Base-by-base conservation (phyloP, 2,888 invertebrate species). In the Drosophila diplacantha region DNA sequence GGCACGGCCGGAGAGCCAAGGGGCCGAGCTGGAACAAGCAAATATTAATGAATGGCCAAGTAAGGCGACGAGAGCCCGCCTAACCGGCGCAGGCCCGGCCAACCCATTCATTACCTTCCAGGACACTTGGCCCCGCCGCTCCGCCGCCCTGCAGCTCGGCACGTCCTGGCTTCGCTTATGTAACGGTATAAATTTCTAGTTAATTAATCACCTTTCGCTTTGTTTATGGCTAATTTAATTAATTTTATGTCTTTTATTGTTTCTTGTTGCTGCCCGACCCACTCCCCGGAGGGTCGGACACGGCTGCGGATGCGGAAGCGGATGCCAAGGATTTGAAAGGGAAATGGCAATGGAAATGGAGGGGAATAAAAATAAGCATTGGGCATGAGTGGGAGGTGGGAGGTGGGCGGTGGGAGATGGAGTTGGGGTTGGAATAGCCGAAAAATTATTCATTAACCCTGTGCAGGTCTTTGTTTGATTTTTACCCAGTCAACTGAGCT, bases 151-250 rank as follows among this genome's bases (percentile, higher is more conserved):
- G 11, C 0, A n/a, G 39, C 14, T 31, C 12, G 47, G 64, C 69
- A 72, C 73, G 65, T 71, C 71, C 60, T 71, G 60, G 60, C 61
- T 26, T 29, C 44, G 46, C 55, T 59, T 70, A 60, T 64, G 57
- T 70, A 70, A 63, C 66, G 73, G 75, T 75, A 74, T 74, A 74
- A 74, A 75, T 73, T 74, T 68, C 73, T 73, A 73, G 74, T 74
- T 74, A 74, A 74, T 74, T 74, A 74, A 74, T 74, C 74, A 74
- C 74, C 76, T 75, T 74, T 73, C 71, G 71, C 76, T 74, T 74
- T 74, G 74, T 74, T 74, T 74, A 74, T 74, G 76, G 71, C 76
- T 75, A 74, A 75, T 74, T 74, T 75, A 74, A 74, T 75, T 75
- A 74, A 74, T 74, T 74, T 74, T 65, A 71, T 74, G 74, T 71